A percentile compares a stretch with the other conserved stretches of the same genome.
phyloP scores from a whole-genome alignment of 2,888 invertebrate genomes.

The Charanyca ferruginea region DNA sequence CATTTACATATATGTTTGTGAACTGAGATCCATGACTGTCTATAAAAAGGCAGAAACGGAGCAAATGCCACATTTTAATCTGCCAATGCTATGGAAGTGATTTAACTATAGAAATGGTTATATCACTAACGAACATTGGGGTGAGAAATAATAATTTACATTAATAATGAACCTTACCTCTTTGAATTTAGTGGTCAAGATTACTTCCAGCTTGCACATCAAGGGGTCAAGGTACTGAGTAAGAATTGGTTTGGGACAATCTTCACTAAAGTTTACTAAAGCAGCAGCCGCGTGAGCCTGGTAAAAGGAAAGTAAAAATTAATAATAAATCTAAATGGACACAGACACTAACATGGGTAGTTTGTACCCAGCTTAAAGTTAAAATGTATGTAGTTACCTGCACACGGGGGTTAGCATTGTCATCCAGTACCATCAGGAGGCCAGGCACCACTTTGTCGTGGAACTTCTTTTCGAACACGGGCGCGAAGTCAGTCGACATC shows the following conservation, averaged over 20 bases:
- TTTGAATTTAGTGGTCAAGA: constrained; percentile 97
- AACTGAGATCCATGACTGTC: constrained; percentile 86
- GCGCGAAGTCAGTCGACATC: constrained; percentile 99
- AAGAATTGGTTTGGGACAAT: constrained; percentile 98
- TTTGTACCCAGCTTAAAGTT: neutral
- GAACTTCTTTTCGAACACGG: constrained; percentile 99
- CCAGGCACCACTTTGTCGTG: constrained; percentile 98
- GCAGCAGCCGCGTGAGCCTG: constrained; percentile 97
- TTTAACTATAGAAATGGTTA: constrained; percentile 70
- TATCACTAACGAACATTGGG: constrained; percentile 90
- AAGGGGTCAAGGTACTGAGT: constrained; percentile 97
- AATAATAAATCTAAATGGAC: neutral
- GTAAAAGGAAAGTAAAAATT: neutral
- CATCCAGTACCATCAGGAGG: constrained; percentile 96
- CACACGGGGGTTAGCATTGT: constrained; percentile 97
- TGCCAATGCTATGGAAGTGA: constrained; percentile 90
- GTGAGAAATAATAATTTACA: constrained; percentile 1
- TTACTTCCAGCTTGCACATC: constrained; percentile 97
- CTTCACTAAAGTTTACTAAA: constrained; percentile 99
- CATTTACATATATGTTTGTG: constrained; percentile 78
- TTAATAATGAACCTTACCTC: constrained; percentile 90
- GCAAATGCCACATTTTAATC: constrained; percentile 85
- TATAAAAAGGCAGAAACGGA: constrained; percentile 82
- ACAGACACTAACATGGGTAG: no score
- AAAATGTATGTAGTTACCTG: constrained; percentile 90